Percentiles rank a stretch among this genome's conserved stretches.
Evolutionary conservation across 2,888 invertebrate genomes (phyloP).

Genomic region (Hedychridium roseum): DNA sequence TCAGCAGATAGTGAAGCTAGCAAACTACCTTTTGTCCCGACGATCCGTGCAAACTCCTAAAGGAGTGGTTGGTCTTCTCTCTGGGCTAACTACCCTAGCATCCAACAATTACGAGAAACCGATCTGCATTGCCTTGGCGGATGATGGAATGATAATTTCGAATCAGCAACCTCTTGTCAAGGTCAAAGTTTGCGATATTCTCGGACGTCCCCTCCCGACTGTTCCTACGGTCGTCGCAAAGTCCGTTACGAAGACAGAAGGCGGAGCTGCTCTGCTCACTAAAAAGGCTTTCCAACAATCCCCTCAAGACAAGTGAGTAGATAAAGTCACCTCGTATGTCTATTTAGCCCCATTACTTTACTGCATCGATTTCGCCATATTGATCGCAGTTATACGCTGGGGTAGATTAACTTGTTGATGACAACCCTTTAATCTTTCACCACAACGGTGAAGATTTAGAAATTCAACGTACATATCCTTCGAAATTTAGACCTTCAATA

Average conservation of each 20-base stretch:
- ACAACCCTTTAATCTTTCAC: conserved; percentile 25
- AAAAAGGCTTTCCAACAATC: conserved; percentile 66
- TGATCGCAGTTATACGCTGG: conserved; percentile 61
- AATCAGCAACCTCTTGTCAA: conserved; percentile 77
- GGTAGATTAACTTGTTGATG: conserved; percentile 52
- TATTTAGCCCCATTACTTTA: conserved; percentile 54
- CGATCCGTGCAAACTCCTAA: conserved; percentile 87
- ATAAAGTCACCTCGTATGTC: conserved; percentile 6
- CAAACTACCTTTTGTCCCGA: conserved; percentile 88
- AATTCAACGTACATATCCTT: conserved; percentile 24
- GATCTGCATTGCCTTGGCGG: conserved; percentile 82
- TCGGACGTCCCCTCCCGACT: conserved; percentile 76
- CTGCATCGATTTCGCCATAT: conserved; percentile 39
- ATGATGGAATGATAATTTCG: conserved; percentile 77
- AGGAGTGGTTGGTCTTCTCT: conserved; percentile 83
- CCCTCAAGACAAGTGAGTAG: conserved; percentile 59
- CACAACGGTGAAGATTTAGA: conserved; percentile 19
- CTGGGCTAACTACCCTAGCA: conserved; percentile 77
- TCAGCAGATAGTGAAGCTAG: conserved; percentile 87
- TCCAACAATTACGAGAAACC: conserved; percentile 77
- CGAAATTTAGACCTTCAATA: conserved; percentile 6
- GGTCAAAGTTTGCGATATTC: conserved; percentile 77
- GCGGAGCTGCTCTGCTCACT: conserved; percentile 79
- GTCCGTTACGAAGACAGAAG: conserved; percentile 76
- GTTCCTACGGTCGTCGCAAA: conserved; percentile 77